phyloP scores from a whole-genome alignment of 2,797 vertebrate genomes.

The Hyperoplus immaculatus region DNA sequence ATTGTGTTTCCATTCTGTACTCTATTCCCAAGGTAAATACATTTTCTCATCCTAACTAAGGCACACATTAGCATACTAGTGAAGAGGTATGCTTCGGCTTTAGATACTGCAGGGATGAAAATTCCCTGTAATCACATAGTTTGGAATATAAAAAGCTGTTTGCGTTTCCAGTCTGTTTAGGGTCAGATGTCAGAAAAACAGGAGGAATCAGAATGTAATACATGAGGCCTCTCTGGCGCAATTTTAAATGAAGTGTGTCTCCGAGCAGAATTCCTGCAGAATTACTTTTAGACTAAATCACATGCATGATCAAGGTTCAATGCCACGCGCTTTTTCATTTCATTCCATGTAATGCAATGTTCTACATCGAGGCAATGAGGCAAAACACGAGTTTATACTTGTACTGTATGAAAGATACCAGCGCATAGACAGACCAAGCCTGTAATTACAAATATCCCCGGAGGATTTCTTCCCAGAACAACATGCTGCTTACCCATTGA shows the following conservation, averaged over 20 bases:
- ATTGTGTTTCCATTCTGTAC: background rate
- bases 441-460: background rate
- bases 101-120: background rate
- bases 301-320: slow-evolving; percentile 38
- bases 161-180: background rate
- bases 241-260: slow-evolving; percentile 15
- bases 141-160: slow-evolving; percentile 1
- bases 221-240: slow-evolving; percentile 4
- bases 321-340: slow-evolving; percentile 1
- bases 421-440: background rate
- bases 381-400: background rate
- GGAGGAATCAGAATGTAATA: background rate
- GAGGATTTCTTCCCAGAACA: background rate
- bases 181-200: background rate
- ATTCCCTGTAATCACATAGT: background rate
- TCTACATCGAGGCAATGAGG: slow-evolving; percentile 4
- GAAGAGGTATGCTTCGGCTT: background rate
- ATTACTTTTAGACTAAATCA: slow-evolving; percentile 47
- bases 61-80: slow-evolving; percentile 24
- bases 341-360: slow-evolving; percentile 11
- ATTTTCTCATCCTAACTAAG: slow-evolving; percentile 20
- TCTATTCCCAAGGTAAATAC: slow-evolving; percentile 1
- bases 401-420: background rate
- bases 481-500: background rate
- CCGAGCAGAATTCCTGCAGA: slow-evolving; percentile 40